Evolutionary conservation across 2,888 invertebrate species (phyloP).

Genomic region (Scaptomyza flava): DNA sequence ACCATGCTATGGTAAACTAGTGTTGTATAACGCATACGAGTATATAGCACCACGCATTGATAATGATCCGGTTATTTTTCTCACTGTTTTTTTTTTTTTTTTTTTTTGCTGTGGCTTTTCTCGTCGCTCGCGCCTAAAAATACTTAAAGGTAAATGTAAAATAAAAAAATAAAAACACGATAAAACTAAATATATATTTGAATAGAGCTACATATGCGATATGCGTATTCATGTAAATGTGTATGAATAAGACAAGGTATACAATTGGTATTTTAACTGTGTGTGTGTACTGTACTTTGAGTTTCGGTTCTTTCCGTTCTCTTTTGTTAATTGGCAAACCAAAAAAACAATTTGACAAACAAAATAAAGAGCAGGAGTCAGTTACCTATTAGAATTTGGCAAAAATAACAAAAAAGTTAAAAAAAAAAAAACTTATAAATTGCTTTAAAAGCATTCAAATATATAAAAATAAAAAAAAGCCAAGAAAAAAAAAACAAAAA

Average conservation of each 20-base stretch:
- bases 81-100: constrained; percentile 21
- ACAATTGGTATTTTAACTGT: constrained; percentile 40
- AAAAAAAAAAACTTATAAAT: constrained; percentile 47
- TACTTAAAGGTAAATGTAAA: constrained; percentile 36
- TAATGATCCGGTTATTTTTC: constrained; percentile 1
- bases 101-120: constrained; percentile 62
- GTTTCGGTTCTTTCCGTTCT: constrained; percentile 59
- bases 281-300: constrained; percentile 58
- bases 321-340: constrained; percentile 76
- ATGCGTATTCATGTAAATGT: constrained; percentile 10
- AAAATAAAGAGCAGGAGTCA: constrained; percentile 84
- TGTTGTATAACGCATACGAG: constrained; percentile 64
- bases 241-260: constrained; percentile 25
- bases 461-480: constrained; percentile 40
- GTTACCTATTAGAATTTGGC: constrained; percentile 84
- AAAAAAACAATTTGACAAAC: constrained; percentile 72
- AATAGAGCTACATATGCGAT: constrained; percentile 27
- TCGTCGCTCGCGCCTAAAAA: constrained; percentile 69
- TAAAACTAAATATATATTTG: constrained; percentile 18
- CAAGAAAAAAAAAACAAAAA: constrained; percentile 22
- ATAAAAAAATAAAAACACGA: constrained; percentile 21
- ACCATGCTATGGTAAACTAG: constrained; percentile 55
- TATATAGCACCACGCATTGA: constrained; percentile 45
- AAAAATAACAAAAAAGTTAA: constrained; percentile 56
- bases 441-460: constrained; percentile 75